Evolutionary conservation across 1,140 invertebrate species (phyloP), one percentile per base, ranked within the genome.

Genomic region (Rhynchophorus ferrugineus): DNA sequence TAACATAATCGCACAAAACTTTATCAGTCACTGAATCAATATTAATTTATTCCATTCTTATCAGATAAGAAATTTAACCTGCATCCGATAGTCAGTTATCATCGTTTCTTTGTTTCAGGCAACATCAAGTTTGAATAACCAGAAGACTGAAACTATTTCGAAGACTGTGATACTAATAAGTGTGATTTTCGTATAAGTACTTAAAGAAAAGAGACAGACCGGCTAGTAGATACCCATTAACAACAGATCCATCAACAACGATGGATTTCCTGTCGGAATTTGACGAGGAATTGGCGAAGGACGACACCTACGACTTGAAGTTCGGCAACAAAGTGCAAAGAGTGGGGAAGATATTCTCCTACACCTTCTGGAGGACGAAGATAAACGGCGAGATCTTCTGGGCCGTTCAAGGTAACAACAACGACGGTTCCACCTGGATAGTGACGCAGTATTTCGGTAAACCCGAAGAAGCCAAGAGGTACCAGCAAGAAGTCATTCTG

Each of bases 361-460:
- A 65, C 43, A 68, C 66, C 1, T 66, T 68, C 36, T 68, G 66
- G 66, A 57, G 66, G 19, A 65, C 63, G 0, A 57, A 64, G 53
- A 56, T 62, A 18, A 51, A 61, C n/a, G 56, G 56, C 2, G 64
- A 67, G 24, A 54, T 67, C 7, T 68, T 68, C 41, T 68, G 66
- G 66, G 65, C 63, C 47, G 57, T 68, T 2, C 66, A 68, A 49
- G 66, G 66, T 43, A 56, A 64, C 20, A 61, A 65, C 11, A 54
- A 57, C 13, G 54, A 61, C 20, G 66, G 66, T 6, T 58, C 58
- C 2, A 57, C 57, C 3, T 68, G 63, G 61, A 61, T 68, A 21
- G 54, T 59, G 1, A 66, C 65, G 8, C 48, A 58, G 22, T 68
- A 66, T 52, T 65, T 68, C 37, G 66, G 66, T 2, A 57, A 52